Conservation (phyloP, 1,140 invertebrate genomes). For the Bombus affinis region DNA sequence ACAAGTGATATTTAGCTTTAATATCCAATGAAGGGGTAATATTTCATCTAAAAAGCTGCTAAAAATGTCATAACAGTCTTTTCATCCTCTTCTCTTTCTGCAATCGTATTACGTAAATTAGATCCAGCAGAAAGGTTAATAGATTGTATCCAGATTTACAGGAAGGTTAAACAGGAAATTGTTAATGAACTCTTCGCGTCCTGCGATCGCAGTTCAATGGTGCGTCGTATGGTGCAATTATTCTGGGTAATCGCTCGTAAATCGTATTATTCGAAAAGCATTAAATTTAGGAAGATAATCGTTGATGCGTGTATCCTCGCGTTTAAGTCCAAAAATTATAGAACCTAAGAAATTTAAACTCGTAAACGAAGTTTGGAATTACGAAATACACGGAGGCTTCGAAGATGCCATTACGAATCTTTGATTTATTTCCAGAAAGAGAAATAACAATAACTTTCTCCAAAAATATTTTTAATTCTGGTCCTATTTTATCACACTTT, state of each 20-base stretch:
- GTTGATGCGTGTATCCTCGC: not conserved
- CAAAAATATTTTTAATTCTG: no score
- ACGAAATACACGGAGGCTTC: not conserved
- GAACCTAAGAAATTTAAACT: not conserved
- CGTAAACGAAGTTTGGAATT: not conserved
- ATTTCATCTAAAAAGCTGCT: no score
- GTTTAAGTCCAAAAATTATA: not conserved
- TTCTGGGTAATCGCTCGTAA: not conserved
- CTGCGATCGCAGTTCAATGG: not conserved
- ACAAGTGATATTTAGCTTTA: not conserved
- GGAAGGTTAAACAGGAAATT: constrained; percentile 32
- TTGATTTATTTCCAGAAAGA: not conserved
- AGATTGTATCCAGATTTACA: not conserved
- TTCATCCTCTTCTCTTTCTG: no score
- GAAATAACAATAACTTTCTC: no score
- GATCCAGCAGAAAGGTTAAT: not conserved
- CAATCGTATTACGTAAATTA: not conserved
- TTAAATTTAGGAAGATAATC: not conserved
- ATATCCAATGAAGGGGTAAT: not conserved
- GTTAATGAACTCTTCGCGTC: not conserved
- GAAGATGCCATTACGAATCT: not conserved
- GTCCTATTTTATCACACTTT: not conserved
- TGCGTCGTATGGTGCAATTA: not conserved
- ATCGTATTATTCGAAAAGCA: not conserved
- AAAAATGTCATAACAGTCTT: not conserved